Percentiles rank a stretch among this genome's conserved stretches.
phyloP scores from a whole-genome alignment of 2,113 vertebrate species.

The Pyxicephalus adspersus region DNA sequence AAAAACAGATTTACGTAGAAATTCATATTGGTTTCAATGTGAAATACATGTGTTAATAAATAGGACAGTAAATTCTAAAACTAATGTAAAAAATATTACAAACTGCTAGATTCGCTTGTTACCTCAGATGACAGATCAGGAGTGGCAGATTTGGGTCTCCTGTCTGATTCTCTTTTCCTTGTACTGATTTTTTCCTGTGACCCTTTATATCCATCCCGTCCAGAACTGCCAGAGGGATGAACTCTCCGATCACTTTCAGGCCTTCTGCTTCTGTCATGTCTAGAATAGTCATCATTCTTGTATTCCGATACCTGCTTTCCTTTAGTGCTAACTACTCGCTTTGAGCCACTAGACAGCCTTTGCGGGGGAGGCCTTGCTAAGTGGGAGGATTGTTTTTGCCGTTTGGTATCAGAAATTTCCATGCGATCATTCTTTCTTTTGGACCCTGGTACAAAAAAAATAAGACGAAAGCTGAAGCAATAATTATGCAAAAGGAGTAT shows the following conservation, averaged over 20 bases:
- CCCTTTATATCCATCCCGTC: conserved; percentile 77
- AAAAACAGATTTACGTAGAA: background rate
- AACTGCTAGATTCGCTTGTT: conserved; percentile 71
- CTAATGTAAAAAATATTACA: background rate
- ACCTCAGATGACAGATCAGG: conserved; percentile 76
- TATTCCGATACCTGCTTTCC: conserved; percentile 73
- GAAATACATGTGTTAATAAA: too few species aligned
- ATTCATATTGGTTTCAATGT: background rate
- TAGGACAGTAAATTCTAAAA: too few species aligned
- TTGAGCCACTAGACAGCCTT: conserved; percentile 82
- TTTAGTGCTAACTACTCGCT: conserved; percentile 76
- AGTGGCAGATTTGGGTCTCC: conserved; percentile 81
- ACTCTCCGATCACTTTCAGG: conserved; percentile 79
- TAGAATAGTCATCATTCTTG: conserved; percentile 84
- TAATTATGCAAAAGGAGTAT: too few species aligned
- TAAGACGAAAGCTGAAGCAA: background rate
- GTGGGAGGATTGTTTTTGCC: conserved; percentile 84
- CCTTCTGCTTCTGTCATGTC: conserved; percentile 77
- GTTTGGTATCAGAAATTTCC: conserved; percentile 82
- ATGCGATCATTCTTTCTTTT: conserved; percentile 92
- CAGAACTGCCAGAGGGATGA: conserved; percentile 69
- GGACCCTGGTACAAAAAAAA: conserved; percentile 72
- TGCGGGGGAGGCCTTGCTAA: conserved; percentile 79
- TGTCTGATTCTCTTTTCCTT: conserved; percentile 81
- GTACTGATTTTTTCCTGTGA: conserved; percentile 78